A percentile compares a stretch with the other conserved stretches of the same genome.
Conservation (phyloP, 2,888 invertebrate species). For the Cylloceria caligata region DNA sequence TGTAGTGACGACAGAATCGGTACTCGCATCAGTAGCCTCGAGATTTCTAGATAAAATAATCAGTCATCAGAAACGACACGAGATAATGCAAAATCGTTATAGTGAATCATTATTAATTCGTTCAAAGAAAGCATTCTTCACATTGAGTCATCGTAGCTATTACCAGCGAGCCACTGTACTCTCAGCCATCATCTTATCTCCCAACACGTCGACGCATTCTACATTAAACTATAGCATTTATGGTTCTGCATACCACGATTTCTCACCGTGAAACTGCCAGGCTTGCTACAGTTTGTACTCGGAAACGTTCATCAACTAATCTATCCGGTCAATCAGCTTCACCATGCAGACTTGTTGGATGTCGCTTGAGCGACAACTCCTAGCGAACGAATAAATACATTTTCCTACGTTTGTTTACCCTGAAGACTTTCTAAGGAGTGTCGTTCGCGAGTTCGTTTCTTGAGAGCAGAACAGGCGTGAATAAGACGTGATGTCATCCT, state of each 20-base stretch:
- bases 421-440: slow-evolving; percentile 81
- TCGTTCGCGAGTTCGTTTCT: slow-evolving; percentile 61
- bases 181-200: slow-evolving; percentile 42
- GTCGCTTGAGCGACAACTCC: slow-evolving; percentile 9
- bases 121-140: slow-evolving; percentile 57
- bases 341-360: background rate
- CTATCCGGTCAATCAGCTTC: slow-evolving; percentile 4
- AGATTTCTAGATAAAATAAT: slow-evolving; percentile 36
- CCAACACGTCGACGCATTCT: slow-evolving; percentile 14
- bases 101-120: slow-evolving; percentile 46
- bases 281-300: background rate
- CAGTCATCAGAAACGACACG: slow-evolving; percentile 10
- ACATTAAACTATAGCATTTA: slow-evolving; percentile 4
- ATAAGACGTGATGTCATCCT: slow-evolving; percentile 79
- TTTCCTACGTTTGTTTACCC: slow-evolving; percentile 72
- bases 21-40: background rate
- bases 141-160: slow-evolving; percentile 47
- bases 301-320: background rate
- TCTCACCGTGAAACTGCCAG: background rate
- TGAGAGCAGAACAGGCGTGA: slow-evolving; percentile 72
- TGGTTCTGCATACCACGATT: background rate
- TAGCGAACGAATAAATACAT: slow-evolving; percentile 41
- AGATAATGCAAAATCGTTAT: slow-evolving; percentile 36
- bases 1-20: background rate
- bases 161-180: slow-evolving; percentile 32